Base-by-base conservation (phyloP, 1,140 invertebrate species). In the Holotrichia oblita region DNA sequence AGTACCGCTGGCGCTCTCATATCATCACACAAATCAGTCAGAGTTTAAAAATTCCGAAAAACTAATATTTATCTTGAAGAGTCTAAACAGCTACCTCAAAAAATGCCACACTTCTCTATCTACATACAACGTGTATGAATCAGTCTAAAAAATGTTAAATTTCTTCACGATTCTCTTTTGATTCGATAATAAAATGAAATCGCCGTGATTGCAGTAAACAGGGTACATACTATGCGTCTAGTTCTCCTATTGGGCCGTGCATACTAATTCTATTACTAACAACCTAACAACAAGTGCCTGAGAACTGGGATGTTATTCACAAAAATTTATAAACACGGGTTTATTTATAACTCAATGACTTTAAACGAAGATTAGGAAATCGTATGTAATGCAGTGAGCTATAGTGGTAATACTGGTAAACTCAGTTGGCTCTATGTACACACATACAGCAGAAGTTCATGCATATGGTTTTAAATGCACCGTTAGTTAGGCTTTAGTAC, bases 271-370 rank as follows among this genome's bases (percentile, higher is more conserved):
- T 48, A 48, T 48, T 48, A 48, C 44, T n/a, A 48, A n/a, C n/a
- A n/a, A n/a, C n/a, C n/a, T n/a, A n/a, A 48, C 40, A 41, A 41
- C 44, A 48, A 48, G 44, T 48, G 44, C 44, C 12, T 48, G 44
- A 48, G 44, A 48, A 48, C 44, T 48, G 44, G 44, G 44, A 48
- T 48, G 44, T 48, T 48, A 48, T 48, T 48, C 44, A 48, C 44
- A n/a, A 48, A 48, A 48, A 48, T 48, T 48, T 48, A 48, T 48
- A 48, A 48, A 48, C 44, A 48, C 12, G 8, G 12, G 44, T n/a
- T 10, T 48, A 48, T 48, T 48, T 48, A 14, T 48, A 48, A 48
- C 44, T 10, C 44, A n/a, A 3, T 48, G 44, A 48, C 44, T 48
- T 48, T n/a, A n/a, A n/a, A 48, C 44, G 44, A 48, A 48, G n/a